Percentiles rank a stretch among this genome's conserved stretches.
Evolutionary conservation across 2,113 vertebrate species (phyloP).

Genomic region (Odocoileus virginianus): DNA sequence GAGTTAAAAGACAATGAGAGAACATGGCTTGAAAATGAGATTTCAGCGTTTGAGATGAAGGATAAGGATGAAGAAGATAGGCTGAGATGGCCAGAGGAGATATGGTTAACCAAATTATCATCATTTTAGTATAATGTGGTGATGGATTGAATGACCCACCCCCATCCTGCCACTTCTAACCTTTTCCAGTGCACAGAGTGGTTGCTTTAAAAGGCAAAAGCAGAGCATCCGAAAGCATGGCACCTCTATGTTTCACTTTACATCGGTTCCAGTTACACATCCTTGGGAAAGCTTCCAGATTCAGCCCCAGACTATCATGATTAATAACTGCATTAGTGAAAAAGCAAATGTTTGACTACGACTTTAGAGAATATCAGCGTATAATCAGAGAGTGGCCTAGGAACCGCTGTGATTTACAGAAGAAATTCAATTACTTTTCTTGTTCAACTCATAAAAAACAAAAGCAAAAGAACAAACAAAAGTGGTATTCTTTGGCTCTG

Average conservation of each 20-base stretch:
- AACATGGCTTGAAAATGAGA: background rate
- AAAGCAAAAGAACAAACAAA: background rate
- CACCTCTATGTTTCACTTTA: background rate
- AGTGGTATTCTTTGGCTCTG: background rate
- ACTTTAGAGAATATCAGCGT: background rate
- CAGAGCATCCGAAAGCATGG: background rate
- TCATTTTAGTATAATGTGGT: background rate
- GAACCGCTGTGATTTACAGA: background rate
- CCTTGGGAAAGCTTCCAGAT: background rate
- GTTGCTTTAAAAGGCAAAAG: background rate
- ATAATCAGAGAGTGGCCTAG: background rate
- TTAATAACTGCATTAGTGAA: slow-evolving; percentile 10
- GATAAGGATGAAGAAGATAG: background rate
- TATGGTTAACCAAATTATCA: background rate
- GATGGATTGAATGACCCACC: background rate
- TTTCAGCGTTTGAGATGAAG: background rate
- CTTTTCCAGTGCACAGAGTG: background rate
- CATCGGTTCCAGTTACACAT: background rate
- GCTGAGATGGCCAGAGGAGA: background rate
- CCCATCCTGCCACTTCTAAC: background rate
- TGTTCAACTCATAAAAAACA: slow-evolving; percentile 2
- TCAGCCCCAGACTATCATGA: background rate
- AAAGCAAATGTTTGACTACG: background rate
- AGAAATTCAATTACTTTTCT: slow-evolving; percentile 24
- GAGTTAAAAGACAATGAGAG: background rate